Percentiles rank a stretch among this genome's conserved stretches.
Evolutionary conservation across 2,797 vertebrate species (phyloP).

Genomic region (Ficedula albicollis): DNA sequence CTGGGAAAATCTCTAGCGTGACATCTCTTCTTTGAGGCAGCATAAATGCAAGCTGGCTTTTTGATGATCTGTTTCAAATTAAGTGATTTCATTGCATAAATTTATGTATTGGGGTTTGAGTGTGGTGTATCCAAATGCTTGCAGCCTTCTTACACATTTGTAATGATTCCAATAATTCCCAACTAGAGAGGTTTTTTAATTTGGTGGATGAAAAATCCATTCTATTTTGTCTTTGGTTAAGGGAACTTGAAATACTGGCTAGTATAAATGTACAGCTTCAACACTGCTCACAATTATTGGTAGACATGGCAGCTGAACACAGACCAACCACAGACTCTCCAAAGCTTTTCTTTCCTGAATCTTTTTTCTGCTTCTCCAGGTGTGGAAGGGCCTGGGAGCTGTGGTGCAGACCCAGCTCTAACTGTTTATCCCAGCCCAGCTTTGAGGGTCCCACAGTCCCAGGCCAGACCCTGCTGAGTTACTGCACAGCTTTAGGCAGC

Average conservation of each 20-base stretch:
- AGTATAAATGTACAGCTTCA: neutral
- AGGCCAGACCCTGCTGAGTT: neutral
- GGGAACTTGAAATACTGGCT: neutral
- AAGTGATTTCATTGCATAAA: constrained; percentile 5
- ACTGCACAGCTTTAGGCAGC: constrained; percentile 2
- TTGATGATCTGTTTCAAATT: neutral
- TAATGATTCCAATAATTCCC: neutral
- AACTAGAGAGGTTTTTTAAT: neutral
- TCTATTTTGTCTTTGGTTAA: neutral
- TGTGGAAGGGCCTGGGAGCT: neutral
- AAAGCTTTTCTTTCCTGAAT: neutral
- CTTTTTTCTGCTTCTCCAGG: neutral
- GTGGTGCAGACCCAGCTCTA: neutral
- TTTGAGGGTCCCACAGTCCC: neutral
- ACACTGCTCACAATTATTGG: neutral
- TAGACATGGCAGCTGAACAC: neutral
- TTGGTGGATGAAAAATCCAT: neutral
- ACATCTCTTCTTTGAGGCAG: neutral
- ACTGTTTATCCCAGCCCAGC: neutral
- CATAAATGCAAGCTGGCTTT: neutral
- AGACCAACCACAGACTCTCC: neutral
- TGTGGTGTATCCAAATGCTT: neutral
- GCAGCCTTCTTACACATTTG: neutral
- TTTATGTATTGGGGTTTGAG: neutral
- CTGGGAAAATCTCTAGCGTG: neutral